Conservation (phyloP, 2,113 vertebrate species). For the Pseudopodoces humilis region DNA sequence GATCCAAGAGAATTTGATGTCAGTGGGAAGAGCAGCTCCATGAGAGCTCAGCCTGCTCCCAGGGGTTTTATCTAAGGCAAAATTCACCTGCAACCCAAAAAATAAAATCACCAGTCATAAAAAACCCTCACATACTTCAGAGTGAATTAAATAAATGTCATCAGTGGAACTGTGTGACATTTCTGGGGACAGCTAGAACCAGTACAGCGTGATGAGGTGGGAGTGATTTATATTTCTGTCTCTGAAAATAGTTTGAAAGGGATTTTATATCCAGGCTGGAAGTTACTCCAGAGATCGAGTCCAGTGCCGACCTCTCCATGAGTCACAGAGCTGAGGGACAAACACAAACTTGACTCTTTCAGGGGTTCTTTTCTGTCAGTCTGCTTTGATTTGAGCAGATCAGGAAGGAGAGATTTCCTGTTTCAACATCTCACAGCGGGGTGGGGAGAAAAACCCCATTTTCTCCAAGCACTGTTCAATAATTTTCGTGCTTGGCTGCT, state of each 20-base stretch:
- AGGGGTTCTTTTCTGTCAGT: background rate
- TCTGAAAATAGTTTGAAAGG: background rate
- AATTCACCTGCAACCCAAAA: background rate
- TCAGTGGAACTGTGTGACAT: background rate
- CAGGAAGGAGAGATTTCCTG: background rate
- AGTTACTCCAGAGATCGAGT: background rate
- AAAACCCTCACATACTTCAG: fast-evolving
- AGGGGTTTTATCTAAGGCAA: background rate
- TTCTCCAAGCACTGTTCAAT: background rate
- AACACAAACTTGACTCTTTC: background rate
- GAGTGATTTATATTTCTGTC: background rate
- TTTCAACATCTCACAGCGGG: background rate
- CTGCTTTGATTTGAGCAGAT: background rate
- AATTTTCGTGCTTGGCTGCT: background rate
- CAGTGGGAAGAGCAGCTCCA: fast-evolving
- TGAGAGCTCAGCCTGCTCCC: background rate
- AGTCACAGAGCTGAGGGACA: background rate
- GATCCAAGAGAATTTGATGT: too few species aligned
- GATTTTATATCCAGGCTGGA: background rate
- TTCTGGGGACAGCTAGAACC: background rate
- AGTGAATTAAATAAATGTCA: background rate
- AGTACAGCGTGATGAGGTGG: background rate
- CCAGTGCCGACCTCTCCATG: background rate
- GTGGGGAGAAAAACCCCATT: fast-evolving
- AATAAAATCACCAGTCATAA: fast-evolving